phyloP scores from a whole-genome alignment of 2,888 invertebrate genomes.

The Torymus auratus region DNA sequence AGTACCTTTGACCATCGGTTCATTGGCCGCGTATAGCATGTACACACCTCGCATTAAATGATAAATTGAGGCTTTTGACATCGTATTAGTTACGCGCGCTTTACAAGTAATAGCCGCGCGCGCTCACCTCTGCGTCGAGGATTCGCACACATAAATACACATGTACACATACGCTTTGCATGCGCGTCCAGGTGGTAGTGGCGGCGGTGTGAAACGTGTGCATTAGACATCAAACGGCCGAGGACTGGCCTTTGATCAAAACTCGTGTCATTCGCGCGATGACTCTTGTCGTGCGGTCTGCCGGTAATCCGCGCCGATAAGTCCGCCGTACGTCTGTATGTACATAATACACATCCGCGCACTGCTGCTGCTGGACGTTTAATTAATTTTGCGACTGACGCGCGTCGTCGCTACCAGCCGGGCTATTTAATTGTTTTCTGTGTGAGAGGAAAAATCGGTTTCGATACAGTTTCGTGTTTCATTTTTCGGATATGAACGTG shows the following conservation, averaged over 20 bases:
- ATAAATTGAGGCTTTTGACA: slow-evolving; percentile 29
- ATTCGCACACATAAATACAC: neutral
- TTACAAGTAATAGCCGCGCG: neutral
- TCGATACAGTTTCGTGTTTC: too few species aligned
- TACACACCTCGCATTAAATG: neutral
- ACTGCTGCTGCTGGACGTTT: neutral
- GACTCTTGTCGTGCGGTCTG: slow-evolving; percentile 72
- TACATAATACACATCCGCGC: too few species aligned
- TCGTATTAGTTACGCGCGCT: slow-evolving; percentile 26
- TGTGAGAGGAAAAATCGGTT: too few species aligned
- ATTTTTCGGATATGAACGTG: neutral
- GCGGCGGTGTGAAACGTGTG: slow-evolving; percentile 61
- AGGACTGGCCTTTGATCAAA: slow-evolving; percentile 73
- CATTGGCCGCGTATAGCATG: neutral
- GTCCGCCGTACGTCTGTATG: neutral
- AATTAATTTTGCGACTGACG: slow-evolving; percentile 42
- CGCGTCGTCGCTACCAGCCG: neutral
- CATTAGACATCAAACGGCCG: slow-evolving; percentile 75
- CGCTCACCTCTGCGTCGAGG: neutral
- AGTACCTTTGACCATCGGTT: neutral
- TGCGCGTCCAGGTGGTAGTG: too few species aligned
- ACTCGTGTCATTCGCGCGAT: slow-evolving; percentile 63
- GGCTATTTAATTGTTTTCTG: too few species aligned
- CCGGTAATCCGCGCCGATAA: slow-evolving; percentile 58
- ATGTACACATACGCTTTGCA: too few species aligned